Evolutionary conservation across 2,113 vertebrate species (phyloP), one percentile per base, ranked within the genome.

Genomic region (Bubo scandiacus): DNA sequence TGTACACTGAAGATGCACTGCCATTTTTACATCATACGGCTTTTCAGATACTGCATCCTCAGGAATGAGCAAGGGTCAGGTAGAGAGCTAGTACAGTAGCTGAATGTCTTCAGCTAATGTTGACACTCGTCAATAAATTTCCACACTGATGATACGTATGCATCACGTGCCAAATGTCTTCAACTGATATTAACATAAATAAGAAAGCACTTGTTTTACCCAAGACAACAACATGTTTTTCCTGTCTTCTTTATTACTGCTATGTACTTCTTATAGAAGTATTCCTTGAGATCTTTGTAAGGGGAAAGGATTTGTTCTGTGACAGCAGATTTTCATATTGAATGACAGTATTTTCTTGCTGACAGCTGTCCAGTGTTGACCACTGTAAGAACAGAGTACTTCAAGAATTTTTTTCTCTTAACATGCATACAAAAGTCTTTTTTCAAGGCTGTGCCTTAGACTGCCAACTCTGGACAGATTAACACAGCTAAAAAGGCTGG

Each of bases 321-420:
- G 79, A 75, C 61, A 94, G 68, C 27, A 95, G 77, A 90, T 96
- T 97, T 96, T 96, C 57, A 52, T 93, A 61, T 43, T 88, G 52
- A 80, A 80, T 89, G 86, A 72, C 70, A 5, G 13, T 74, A 36
- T 91, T 97, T 97, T 74, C 81, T 95, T 95, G 57, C 51, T 93
- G 93, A 97, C 67, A 94, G 84, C 65, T 96, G 84, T 94, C 96
- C 84, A 89, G 75, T 90, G 62, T 71, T 92, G 92, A 86, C 81
- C 87, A 93, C 61, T 73, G 9, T 89, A 86, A 91, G 23, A 95
- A 43, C 57, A 92, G 73, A 89, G 43, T 42, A 66, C 80, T 92
- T 89, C 57, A 94, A 94, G 58, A 67, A 65, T 70, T 91, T 93
- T 93, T 86, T 95, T 90, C 54, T 81, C 81, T 68, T 67, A n/a